Base-by-base conservation (phyloP, 2,113 vertebrate species). In the Tupaia chinensis region DNA sequence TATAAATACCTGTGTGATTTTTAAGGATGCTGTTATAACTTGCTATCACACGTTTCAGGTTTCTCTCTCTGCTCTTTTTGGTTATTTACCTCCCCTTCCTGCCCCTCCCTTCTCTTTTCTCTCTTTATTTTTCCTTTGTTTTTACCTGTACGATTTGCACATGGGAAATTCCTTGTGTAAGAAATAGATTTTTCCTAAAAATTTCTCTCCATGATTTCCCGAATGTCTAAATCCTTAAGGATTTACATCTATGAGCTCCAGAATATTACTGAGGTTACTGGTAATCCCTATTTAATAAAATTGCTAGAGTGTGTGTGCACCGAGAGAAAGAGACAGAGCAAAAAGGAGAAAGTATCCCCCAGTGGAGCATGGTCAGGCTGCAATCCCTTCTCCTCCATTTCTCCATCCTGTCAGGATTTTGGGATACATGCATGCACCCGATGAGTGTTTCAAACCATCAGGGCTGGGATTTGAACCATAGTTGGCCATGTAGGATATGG, bases 11-110 rank as follows among this genome's bases (percentile, higher is more conserved):
- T 74, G 60, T 29, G 54, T 5, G 53, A 6, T n/a, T 66, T 81
- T 76, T 23, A 27, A 87, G 70, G 58, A 69, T 69, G 32, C 11
- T 77, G 9, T 34, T 66, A 17, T 17, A 32, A 61, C 72, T 32
- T 92, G 90, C 44, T 16, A 8, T 77, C 60, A 17, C 76, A 92
- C 19, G n/a, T 66, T 78, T 86, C 9, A 56, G 27, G 60, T 23
- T 77, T 29, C 22, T 19, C 23, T 89, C 54, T 60, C 79, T 93
- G 87, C 65, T 97, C 83, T 86, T 70, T 85, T 89, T 53, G n/a
- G 12, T 53, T 78, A 23, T 34, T 60, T 22, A 3, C 6, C 68
- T 65, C 22, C 68, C 14, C 19, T 32, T 1, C 20, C 6, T 2
- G 16, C 22, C n/a, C 0, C 22, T n/a, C 25, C 25, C 16, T 4